Evolutionary conservation across 2,797 vertebrate genomes (phyloP).

Genomic region (Lagodon rhomboides): DNA sequence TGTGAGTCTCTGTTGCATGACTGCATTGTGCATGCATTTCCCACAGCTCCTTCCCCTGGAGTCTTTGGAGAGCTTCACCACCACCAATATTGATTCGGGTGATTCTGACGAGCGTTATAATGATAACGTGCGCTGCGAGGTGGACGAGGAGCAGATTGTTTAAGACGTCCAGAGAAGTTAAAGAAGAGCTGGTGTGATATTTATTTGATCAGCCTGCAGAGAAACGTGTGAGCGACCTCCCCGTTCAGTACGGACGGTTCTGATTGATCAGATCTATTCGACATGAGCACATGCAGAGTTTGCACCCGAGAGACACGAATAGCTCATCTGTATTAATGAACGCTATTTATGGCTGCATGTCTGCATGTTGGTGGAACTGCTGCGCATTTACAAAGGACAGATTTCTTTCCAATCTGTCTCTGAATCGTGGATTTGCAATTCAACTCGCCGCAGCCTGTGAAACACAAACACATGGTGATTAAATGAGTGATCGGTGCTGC

Average conservation of each 20-base stretch:
- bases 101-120: constrained; percentile 26
- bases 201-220: background rate
- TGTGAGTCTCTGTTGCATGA: constrained; percentile 70
- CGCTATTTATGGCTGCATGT: constrained; percentile 34
- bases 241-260: background rate
- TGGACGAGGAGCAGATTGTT: background rate
- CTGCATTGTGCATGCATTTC: constrained; percentile 67
- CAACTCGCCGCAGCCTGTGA: constrained; percentile 56
- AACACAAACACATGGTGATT: constrained; percentile 62
- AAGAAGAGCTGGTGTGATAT: background rate
- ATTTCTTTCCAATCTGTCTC: constrained; percentile 57
- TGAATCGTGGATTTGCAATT: constrained; percentile 61
- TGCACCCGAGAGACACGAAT: constrained; percentile 4
- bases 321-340: constrained; percentile 28
- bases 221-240: background rate
- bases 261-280: constrained; percentile 13
- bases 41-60: constrained; percentile 46
- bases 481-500: constrained; percentile 28
- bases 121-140: background rate
- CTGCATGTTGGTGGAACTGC: constrained; percentile 15
- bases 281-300: background rate
- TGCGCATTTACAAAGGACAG: constrained; percentile 39
- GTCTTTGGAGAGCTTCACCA: constrained; percentile 31
- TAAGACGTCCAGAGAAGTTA: background rate
- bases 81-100: constrained; percentile 22